phyloP scores from a whole-genome alignment of 2,113 vertebrate genomes.

The Gavialis gangeticus region DNA sequence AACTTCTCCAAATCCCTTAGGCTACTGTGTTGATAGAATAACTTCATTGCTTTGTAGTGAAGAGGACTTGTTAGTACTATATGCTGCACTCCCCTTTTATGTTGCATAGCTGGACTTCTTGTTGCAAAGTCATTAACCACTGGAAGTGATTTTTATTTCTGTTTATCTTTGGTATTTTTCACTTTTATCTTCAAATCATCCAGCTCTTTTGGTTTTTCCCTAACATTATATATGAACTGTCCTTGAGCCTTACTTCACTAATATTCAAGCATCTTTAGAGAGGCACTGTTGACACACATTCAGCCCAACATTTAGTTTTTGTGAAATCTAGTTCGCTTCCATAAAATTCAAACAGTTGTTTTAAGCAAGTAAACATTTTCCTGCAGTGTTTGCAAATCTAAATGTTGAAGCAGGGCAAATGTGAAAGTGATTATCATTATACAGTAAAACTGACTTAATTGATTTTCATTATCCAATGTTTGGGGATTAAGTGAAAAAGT shows the following conservation, averaged over 20 bases:
- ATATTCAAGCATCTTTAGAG: background rate
- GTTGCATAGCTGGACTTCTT: background rate
- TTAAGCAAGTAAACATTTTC: background rate
- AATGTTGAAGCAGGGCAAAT: rapidly evolving
- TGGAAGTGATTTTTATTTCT: background rate
- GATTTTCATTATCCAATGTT: background rate
- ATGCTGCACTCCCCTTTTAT: background rate
- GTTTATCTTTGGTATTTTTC: background rate
- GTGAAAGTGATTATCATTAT: background rate
- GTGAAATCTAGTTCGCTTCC: background rate
- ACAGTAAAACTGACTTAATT: background rate
- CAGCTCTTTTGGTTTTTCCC: background rate
- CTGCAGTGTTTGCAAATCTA: background rate
- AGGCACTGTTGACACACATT: background rate
- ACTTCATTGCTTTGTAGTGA: background rate
- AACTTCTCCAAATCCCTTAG: background rate
- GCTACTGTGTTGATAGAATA: background rate
- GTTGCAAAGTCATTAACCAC: background rate
- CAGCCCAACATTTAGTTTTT: background rate
- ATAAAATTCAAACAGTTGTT: background rate
- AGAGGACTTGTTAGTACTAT: background rate
- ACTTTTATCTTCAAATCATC: background rate
- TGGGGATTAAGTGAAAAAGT: background rate
- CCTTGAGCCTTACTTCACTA: background rate
- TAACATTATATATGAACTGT: background rate